A percentile compares a stretch with the other conserved stretches of the same genome.
Conservation (phyloP, 2,113 vertebrate species). For the Phocoena phocoena region DNA sequence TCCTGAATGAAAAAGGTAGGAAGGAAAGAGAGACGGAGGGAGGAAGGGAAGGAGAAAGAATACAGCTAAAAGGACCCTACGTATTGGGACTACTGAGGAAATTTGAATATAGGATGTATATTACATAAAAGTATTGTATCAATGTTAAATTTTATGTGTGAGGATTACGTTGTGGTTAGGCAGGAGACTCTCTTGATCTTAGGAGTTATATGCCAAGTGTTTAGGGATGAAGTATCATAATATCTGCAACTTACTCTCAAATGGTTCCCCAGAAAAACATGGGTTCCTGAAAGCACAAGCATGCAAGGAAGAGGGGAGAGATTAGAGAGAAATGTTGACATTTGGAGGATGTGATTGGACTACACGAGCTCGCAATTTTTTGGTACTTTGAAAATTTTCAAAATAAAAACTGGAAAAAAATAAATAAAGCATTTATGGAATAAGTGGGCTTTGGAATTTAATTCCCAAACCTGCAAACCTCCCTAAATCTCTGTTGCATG, state of each 20-base stretch:
- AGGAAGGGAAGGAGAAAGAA: background rate
- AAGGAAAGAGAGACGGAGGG: too few relatives aligned
- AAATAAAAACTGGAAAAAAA: conserved; percentile 31
- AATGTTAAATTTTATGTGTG: background rate
- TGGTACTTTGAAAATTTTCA: background rate
- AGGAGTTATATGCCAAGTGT: background rate
- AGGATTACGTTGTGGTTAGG: background rate
- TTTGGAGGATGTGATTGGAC: background rate
- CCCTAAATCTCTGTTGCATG: background rate
- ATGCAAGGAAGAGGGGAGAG: background rate
- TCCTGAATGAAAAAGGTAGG: background rate
- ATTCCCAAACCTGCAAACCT: background rate
- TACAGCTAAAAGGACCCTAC: background rate
- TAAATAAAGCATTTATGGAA: background rate
- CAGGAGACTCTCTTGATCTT: background rate
- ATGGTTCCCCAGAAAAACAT: background rate
- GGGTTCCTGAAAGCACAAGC: background rate
- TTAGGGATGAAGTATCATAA: background rate
- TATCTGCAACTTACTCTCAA: background rate
- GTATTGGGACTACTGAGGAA: background rate
- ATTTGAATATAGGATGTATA: background rate
- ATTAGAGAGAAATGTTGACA: background rate
- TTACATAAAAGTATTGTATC: background rate
- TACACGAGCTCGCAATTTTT: background rate
- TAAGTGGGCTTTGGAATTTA: background rate